Evolutionary conservation across 35 echinoderm and acorn worm genomes (phyloP), one percentile per base, ranked within the genome.

Genomic region (Stichopus chloronotus): DNA sequence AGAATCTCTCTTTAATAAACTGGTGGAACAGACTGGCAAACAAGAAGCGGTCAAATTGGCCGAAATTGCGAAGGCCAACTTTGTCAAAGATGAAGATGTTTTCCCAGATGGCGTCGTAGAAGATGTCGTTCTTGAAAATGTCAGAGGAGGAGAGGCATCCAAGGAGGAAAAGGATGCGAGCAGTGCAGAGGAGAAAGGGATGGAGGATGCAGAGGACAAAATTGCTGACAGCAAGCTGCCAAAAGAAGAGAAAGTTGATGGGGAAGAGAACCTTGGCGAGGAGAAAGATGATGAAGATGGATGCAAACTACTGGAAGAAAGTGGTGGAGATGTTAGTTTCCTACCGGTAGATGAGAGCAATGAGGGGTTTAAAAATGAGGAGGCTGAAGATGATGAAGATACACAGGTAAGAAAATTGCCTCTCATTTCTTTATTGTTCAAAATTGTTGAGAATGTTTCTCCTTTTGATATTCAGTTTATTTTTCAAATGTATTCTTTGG

Each of bases 11-110:
- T 88, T 98, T 19, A 90, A 86, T 60, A 95, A 90, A 86, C 76
- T 98, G 13, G 96, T 98, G 7, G 94, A 98, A 12, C 95, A 96
- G 72, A 92, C 79, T 25, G 95, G 95, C 4, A 94, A 92, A 76
- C 59, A 56, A 5, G 92, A 94, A 61, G 92, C 95, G 6, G 81
- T 81, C 19, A 68, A 81, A 24, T 90, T 96, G 25, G 57, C 60
- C 14, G 89, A 93, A 14, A 91, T 94, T 22, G 95, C 95, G 4
- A 16, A 72, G 11, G 79, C 59, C 9, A 89, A 53, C 57, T 74
- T 71, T 89, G 57, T 71, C 4, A 89, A 89, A 61, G 65, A 89
- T 24, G 87, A 74, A 63, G 22, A 12, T 6, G 8, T 61, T 52
- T 17, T 17, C 16, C 52, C 52, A 11, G 87, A 89, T 43, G 57